Evolutionary conservation across 2,113 vertebrate genomes (phyloP), one percentile per base, ranked within the genome.

Genomic region (Etheostoma cragini): DNA sequence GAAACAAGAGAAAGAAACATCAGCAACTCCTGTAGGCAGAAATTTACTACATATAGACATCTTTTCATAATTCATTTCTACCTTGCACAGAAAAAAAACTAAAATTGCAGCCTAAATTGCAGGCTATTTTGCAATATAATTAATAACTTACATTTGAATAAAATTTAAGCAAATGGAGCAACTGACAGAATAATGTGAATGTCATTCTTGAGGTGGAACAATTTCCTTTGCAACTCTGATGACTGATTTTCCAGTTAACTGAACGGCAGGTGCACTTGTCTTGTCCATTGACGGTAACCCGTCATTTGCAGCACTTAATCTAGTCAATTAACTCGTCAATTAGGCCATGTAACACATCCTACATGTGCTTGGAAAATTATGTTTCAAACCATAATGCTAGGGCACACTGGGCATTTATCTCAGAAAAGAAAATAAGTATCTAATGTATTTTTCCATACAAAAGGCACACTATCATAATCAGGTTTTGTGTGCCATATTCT

Each of bases 261-360:
- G 87, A 84, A 42, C 30, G 74, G 53, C 75, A 72, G 78, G 79
- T 81, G 73, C 80, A 74, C 89, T 88, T 42, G 76, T 87, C 58
- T 85, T 30, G 73, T 83, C 91, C 73, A 68, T 24, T 91, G 90
- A 91, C 81, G 84, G 84, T 91, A 91, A 91, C 74, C 69, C 54
- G 73, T 94, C 87, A 91, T 94, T 92, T 91, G 82, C 85, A 30
- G 88, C 83, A 91, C 82, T 93, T 92, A 84, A 88, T 93, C 86
- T 89, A 60, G 72, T 77, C 1, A 78, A 75, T 94, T 93, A 93
- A 90, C 86, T 89, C 81, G 56, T 93, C 91, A 92, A 93, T 92
- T 84, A 84, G 76, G 77, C 81, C 82, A 33, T 65, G 81, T 73
- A 69, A 84, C 76, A 83, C 76, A 83, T 93, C 90, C 84, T 82